Evolutionary conservation across 2,113 vertebrate species (phyloP).

Genomic region (Colaptes auratus): DNA sequence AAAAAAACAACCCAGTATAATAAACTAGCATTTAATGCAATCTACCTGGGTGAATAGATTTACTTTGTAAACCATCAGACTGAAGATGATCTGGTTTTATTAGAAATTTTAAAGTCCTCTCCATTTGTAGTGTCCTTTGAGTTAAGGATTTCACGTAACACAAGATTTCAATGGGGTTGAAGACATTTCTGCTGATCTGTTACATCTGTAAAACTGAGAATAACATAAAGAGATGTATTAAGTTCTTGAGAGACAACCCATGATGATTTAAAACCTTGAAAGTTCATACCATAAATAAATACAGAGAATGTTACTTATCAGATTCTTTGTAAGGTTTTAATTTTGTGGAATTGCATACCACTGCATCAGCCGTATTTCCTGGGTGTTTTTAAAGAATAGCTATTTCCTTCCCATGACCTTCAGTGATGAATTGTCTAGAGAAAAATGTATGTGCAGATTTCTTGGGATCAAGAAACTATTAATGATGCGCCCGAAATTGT

Average conservation of each 20-base stretch:
- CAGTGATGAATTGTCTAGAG: background rate
- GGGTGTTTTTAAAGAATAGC: background rate
- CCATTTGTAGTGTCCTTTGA: background rate
- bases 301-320: background rate
- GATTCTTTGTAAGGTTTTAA: background rate
- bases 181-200: background rate
- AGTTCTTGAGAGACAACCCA: background rate
- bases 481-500: background rate
- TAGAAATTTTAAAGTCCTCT: background rate
- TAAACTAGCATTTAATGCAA: background rate
- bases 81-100: background rate
- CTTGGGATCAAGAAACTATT: background rate
- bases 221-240: background rate
- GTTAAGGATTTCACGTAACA: background rate
- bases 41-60: background rate
- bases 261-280: background rate
- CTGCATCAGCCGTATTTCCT: accelerated
- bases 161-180: background rate
- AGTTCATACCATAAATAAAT: background rate
- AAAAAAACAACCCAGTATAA: background rate
- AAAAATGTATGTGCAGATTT: background rate
- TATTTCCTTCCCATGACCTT: background rate
- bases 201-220: background rate
- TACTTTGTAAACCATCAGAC: background rate
- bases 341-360: background rate